Percentiles rank a stretch among this genome's conserved stretches.
These are phyloP conservation scores for Symphodus melops DNA, from an alignment of 2,113 vertebrate genomes.

Conservation along the genomic window DNA sequence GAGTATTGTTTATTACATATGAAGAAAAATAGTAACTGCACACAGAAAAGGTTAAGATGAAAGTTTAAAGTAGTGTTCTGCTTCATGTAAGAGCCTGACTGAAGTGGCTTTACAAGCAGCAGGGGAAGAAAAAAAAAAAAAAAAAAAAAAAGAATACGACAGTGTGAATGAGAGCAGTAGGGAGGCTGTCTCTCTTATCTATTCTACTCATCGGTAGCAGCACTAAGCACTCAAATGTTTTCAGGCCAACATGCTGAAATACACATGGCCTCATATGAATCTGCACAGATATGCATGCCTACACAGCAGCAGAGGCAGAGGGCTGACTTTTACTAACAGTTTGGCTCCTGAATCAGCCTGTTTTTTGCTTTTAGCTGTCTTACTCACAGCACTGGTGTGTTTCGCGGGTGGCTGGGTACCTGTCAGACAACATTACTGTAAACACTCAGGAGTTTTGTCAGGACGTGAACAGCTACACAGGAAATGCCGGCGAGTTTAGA, in stretches of 20 bases:
- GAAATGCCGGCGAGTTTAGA: not conserved
- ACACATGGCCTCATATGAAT: not conserved
- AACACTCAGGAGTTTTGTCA: not conserved
- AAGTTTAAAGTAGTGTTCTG: not conserved
- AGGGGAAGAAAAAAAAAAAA: not conserved
- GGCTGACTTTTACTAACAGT: not conserved
- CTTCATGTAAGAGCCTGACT: not conserved
- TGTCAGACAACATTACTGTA: not conserved
- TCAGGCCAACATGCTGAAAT: not conserved
- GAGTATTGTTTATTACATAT: not conserved
- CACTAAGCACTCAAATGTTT: not conserved
- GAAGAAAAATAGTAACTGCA: not conserved
- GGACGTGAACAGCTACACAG: not conserved
- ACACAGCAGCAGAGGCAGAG: not conserved
- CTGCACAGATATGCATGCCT: not conserved
- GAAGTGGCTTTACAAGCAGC: not conserved
- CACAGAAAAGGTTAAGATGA: no score
- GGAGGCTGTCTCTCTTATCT: not conserved
- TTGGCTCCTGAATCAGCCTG: slow-evolving; percentile 4
- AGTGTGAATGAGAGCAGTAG: not conserved
- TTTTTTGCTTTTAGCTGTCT: not conserved
- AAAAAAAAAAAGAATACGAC: not conserved
- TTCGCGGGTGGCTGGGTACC: not conserved
- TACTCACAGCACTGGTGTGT: not conserved
- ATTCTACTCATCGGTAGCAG: not conserved